Percentiles rank a stretch among this genome's conserved stretches.
Evolutionary conservation across 1,140 invertebrate species (phyloP).

Genomic region (Wasmannia auropunctata): DNA sequence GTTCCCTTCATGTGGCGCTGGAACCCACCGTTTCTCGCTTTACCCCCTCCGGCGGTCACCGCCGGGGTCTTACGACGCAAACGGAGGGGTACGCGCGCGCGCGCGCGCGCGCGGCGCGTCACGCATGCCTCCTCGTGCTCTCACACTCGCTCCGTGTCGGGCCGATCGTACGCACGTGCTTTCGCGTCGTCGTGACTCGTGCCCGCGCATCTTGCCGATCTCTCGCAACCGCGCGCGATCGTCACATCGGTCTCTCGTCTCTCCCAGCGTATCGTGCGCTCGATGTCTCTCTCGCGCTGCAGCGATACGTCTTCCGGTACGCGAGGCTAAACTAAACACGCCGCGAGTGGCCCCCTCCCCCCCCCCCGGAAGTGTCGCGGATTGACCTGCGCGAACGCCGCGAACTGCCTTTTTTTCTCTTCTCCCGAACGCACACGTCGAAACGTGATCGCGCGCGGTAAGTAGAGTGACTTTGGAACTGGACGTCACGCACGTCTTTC

Average conservation of each 20-base stretch:
- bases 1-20: background rate
- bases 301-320: background rate
- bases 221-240: constrained; percentile 33
- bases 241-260: background rate
- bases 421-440: background rate
- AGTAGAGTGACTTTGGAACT: background rate
- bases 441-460: background rate
- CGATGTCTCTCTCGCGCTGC: background rate
- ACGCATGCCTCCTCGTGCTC: constrained; percentile 68
- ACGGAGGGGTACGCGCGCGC: constrained; percentile 14
- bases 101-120: constrained; percentile 59
- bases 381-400: too few species aligned
- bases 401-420: background rate
- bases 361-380: too few species aligned
- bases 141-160: constrained; percentile 73
- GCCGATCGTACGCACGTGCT: constrained; percentile 66
- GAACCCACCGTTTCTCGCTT: background rate
- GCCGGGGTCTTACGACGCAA: constrained; percentile 64
- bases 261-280: background rate
- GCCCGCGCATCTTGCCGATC: constrained; percentile 30
- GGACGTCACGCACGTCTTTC: background rate
- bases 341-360: too few species aligned
- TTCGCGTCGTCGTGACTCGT: background rate
- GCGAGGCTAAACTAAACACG: too few species aligned
- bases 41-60: constrained; percentile 59